Evolutionary conservation across 1,140 invertebrate genomes (phyloP), one percentile per base, ranked within the genome.

Genomic region (Chrysopa pallens): DNA sequence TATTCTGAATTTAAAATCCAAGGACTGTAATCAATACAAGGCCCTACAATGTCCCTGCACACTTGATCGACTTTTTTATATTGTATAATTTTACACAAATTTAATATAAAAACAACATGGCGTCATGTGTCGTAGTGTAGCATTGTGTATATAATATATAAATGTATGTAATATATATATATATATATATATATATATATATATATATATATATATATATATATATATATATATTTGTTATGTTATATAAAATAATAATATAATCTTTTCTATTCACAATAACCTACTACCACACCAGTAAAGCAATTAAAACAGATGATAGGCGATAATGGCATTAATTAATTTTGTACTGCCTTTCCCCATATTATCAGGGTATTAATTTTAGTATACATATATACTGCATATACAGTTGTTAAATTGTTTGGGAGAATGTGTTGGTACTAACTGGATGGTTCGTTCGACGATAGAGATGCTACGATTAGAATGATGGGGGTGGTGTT

Each of bases 241-340:
- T 23, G 17, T 23, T 23, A 23, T 23, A 23, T 23, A 23, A 23
- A 23, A 23, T 23, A 23, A 45, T 43, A 38, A 44, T 29, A 29
- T 36, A 40, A 14, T 31, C 13, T 33, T n/a, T 33, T 41, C 17
- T 29, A 23, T 29, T 41, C 29, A 12, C 40, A 23, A 27, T 27
- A 7, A 9, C 29, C 31, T 31, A 23, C 14, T 12, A 17, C 38
- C 31, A 38, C 17, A 29, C 17, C 29, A 35, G 38, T 40, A 39
- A 37, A 55, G 59, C 59, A 61, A 61, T 61, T 61, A 61, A 61
- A 61, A 57, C 59, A 57, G 59, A 59, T 61, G 59, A 61, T 61
- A 57, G 55, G 56, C 59, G 59, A 61, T 61, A 61, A 60, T 59
- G 50, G 59, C 57, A 52, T 61, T 61, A 61, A 61, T 61, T 61